These are phyloP conservation scores for Lumbricus terrestris DNA, from an alignment of 2,888 invertebrate species.

Conservation along the genomic window DNA sequence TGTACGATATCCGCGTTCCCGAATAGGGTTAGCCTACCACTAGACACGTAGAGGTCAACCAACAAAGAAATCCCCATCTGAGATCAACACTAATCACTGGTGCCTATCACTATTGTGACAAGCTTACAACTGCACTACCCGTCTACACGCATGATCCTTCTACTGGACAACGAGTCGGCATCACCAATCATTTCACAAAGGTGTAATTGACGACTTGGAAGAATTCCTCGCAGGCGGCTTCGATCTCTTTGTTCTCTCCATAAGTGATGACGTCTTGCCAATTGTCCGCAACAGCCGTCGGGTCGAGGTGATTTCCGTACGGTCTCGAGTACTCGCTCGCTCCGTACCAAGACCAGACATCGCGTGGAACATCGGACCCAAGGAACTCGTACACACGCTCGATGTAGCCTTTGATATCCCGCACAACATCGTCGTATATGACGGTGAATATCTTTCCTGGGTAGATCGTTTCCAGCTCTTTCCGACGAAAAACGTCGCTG, in stretches of 20 bases:
- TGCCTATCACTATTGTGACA: background rate
- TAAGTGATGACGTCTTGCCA: background rate
- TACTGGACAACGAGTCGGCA: background rate
- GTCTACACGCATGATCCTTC: background rate
- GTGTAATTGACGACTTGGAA: background rate
- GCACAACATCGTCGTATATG: slow-evolving; percentile 29
- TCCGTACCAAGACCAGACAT: background rate
- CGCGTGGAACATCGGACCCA: background rate
- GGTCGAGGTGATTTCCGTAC: background rate
- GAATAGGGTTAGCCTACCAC: too few relatives aligned
- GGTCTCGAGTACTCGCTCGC: background rate
- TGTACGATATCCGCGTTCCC: too few relatives aligned
- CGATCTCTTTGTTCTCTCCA: background rate
- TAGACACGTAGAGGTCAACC: too few relatives aligned
- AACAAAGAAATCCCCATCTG: background rate
- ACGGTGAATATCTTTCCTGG: slow-evolving; percentile 27
- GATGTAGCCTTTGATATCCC: background rate
- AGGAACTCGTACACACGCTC: background rate
- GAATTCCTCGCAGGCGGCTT: background rate
- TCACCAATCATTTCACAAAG: background rate
- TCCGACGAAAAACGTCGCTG: slow-evolving; percentile 18
- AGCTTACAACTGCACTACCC: background rate
- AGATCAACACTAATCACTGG: background rate
- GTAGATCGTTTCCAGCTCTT: slow-evolving; percentile 5
- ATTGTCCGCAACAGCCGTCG: background rate